Evolutionary conservation across 2,797 vertebrate species (phyloP).

Genomic region (Heliangelus exortis): DNA sequence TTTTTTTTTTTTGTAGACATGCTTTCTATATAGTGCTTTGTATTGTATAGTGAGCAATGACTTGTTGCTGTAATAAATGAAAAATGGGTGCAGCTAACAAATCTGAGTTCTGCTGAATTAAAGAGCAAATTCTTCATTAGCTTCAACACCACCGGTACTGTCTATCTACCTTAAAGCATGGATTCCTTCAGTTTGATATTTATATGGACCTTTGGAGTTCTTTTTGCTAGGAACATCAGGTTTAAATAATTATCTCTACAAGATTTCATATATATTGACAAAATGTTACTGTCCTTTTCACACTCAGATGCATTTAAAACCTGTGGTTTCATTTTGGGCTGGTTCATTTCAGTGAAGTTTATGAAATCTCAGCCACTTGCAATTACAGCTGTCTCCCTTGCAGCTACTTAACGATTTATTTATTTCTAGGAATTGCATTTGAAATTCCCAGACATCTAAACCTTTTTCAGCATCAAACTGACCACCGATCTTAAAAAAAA

Average conservation of each 20-base stretch:
- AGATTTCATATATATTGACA: slow-evolving; percentile 14
- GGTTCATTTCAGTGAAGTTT: neutral
- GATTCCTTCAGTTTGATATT: neutral
- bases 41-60: neutral
- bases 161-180: neutral
- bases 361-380: neutral
- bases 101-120: neutral
- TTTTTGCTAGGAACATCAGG: slow-evolving; percentile 16
- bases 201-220: neutral
- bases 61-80: neutral
- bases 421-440: slow-evolving; percentile 43
- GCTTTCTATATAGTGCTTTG: neutral
- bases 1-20: neutral
- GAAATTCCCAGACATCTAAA: slow-evolving; percentile 43
- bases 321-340: slow-evolving; percentile 9
- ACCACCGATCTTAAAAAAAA: slow-evolving; percentile 27
- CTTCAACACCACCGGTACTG: neutral
- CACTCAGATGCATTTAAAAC: slow-evolving; percentile 31
- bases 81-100: neutral
- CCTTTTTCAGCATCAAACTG: slow-evolving; percentile 36
- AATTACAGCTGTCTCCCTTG: neutral
- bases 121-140: neutral
- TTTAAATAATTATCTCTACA: slow-evolving; percentile 1
- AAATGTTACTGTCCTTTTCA: slow-evolving; percentile 36
- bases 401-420: slow-evolving; percentile 36